Percentiles rank a stretch among this genome's conserved stretches.
phyloP scores from a whole-genome alignment of 1,140 invertebrate genomes.

The Procambarus virginalis region DNA sequence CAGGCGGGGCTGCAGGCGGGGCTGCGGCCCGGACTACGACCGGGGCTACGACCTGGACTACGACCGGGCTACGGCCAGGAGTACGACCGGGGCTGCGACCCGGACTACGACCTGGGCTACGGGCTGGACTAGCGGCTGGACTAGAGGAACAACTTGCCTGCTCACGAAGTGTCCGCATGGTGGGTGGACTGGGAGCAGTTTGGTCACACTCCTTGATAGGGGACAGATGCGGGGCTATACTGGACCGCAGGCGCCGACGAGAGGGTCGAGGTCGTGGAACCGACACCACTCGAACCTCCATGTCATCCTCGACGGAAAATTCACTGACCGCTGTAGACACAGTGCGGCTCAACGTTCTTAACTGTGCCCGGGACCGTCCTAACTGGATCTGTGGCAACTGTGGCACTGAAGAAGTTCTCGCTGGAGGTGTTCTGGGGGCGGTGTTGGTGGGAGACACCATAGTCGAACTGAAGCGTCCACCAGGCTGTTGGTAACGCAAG shows the following conservation, averaged over 20 bases:
- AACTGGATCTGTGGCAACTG: constrained; percentile 57
- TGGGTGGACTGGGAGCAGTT: constrained; percentile 69
- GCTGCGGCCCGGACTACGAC: constrained; percentile 13
- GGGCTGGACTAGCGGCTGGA: constrained; percentile 53
- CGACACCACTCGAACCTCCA: constrained; percentile 62
- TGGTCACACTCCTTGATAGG: constrained; percentile 70
- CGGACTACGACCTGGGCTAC: constrained; percentile 48
- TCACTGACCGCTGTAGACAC: constrained; percentile 52
- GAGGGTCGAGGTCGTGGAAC: constrained; percentile 61
- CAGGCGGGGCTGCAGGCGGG: no score
- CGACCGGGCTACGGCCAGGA: constrained; percentile 40
- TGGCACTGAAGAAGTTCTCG: constrained; percentile 36
- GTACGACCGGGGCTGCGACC: constrained; percentile 24
- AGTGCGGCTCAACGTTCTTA: constrained; percentile 56
- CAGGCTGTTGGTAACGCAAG: constrained; percentile 20
- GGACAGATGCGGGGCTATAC: constrained; percentile 65
- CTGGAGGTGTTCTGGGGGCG: constrained; percentile 43
- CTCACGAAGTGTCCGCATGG: constrained; percentile 45
- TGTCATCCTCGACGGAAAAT: constrained; percentile 58
- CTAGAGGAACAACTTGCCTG: constrained; percentile 36
- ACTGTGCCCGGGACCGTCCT: constrained; percentile 43
- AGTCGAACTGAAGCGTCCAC: constrained; percentile 17
- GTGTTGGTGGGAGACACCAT: constrained; percentile 54
- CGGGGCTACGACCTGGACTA: constrained; percentile 42
- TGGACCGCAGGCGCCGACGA: constrained; percentile 61